phyloP scores from a whole-genome alignment of 2,888 invertebrate species.

The Tachina grossa region DNA sequence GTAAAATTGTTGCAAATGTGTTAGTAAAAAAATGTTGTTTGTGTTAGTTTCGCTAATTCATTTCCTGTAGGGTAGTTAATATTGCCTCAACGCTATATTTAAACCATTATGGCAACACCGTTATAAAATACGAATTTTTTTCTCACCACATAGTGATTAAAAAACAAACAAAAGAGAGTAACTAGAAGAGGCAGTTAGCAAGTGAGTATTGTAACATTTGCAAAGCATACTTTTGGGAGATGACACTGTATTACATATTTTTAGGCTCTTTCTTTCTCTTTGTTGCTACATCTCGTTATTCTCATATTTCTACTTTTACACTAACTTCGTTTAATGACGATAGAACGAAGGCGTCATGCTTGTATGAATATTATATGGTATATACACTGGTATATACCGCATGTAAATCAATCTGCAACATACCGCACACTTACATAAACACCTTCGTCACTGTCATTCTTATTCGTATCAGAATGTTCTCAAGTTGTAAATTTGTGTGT shows the following conservation, averaged over 20 bases:
- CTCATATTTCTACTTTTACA: not conserved
- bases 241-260: not conserved
- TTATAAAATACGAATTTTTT: not conserved
- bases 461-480: constrained; percentile 34
- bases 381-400: not conserved
- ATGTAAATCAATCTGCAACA: constrained; percentile 6
- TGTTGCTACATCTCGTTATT: not conserved
- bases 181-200: not conserved
- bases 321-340: constrained; percentile 58
- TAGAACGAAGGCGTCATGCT: constrained; percentile 70
- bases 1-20: too few relatives aligned
- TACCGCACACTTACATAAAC: not conserved
- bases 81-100: too few relatives aligned
- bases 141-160: not conserved
- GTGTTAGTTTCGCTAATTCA: too few relatives aligned
- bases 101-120: too few relatives aligned
- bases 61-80: too few relatives aligned
- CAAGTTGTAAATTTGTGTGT: not conserved
- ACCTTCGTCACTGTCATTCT: constrained; percentile 20
- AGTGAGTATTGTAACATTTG: constrained; percentile 41
- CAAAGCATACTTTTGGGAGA: constrained; percentile 22
- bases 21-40: too few relatives aligned
- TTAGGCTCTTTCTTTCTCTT: not conserved
- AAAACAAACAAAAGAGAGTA: constrained; percentile 5
- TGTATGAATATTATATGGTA: not conserved